Conservation (phyloP, 2,113 vertebrate genomes). For the Girardinichthys multiradiatus region DNA sequence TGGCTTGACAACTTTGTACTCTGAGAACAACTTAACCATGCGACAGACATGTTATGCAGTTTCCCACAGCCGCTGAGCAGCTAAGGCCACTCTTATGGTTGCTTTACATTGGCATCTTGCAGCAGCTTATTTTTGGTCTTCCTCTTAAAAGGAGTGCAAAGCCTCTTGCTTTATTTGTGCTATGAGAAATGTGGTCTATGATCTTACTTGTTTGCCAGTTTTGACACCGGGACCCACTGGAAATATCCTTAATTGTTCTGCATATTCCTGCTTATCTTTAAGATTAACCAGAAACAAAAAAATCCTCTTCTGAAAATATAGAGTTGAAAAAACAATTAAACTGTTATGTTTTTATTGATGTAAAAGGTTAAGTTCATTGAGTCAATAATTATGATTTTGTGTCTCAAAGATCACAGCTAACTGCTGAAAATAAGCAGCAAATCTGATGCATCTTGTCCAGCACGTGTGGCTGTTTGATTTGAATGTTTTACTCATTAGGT, state of each 20-base stretch:
- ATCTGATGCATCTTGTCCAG: constrained; percentile 60
- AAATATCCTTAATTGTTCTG: constrained; percentile 5
- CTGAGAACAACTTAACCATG: constrained; percentile 62
- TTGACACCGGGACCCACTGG: constrained; percentile 9
- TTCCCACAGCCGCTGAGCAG: constrained; percentile 68
- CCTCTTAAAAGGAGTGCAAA: constrained; percentile 24
- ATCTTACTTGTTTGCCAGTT: constrained; percentile 1
- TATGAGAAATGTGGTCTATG: constrained; percentile 11
- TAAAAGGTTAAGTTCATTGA: constrained; percentile 23
- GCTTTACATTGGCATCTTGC: constrained; percentile 51
- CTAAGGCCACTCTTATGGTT: constrained; percentile 58
- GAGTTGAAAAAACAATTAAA: too few species aligned
- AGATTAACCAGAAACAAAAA: background rate
- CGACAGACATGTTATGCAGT: constrained; percentile 63
- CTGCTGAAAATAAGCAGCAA: constrained; percentile 33
- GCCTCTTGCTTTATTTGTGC: background rate
- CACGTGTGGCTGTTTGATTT: constrained; percentile 31
- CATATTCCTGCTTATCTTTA: background rate
- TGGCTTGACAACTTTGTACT: constrained; percentile 68
- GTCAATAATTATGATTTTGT: constrained; percentile 43
- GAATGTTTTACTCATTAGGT: constrained; percentile 40
- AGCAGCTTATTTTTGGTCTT: constrained; percentile 20
- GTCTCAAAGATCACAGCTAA: constrained; percentile 36
- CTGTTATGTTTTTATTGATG: too few species aligned
- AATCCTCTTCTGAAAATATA: too few species aligned